These are phyloP conservation scores for Byasa hedistus DNA, from an alignment of 2,888 invertebrate species.

Conservation along the genomic window DNA sequence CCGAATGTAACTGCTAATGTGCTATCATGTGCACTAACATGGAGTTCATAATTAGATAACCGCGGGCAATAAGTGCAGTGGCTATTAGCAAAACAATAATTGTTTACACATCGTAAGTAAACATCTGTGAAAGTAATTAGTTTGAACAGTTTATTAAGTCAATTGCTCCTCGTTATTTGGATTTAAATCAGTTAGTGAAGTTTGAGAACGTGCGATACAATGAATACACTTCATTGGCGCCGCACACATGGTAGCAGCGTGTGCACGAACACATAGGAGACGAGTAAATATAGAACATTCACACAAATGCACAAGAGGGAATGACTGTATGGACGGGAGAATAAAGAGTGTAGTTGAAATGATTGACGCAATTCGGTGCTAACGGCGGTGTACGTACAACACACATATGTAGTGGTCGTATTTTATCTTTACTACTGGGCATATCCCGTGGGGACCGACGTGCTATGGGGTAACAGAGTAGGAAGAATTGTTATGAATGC, in stretches of 20 bases:
- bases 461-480: conserved; percentile 57
- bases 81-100: conserved; percentile 32
- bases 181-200: conserved; percentile 36
- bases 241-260: conserved; percentile 70
- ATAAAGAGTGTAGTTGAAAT: conserved; percentile 61
- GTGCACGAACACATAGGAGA: conserved; percentile 60
- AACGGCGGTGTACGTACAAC: conserved; percentile 45
- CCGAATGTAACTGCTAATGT: conserved; percentile 36
- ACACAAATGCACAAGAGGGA: conserved; percentile 55
- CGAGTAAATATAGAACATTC: conserved; percentile 70
- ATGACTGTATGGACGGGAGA: conserved; percentile 62
- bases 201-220: conserved; percentile 62
- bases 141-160: conserved; percentile 12
- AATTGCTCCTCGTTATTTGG: conserved; percentile 3
- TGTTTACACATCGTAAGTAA: conserved; percentile 23
- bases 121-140: conserved; percentile 19
- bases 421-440: conserved; percentile 68
- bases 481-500: conserved; percentile 68
- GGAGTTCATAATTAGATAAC: conserved; percentile 29
- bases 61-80: conserved; percentile 23
- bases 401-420: conserved; percentile 61
- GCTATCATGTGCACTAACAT: conserved; percentile 31
- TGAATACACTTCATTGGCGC: conserved; percentile 74
- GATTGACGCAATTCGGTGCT: conserved; percentile 71
- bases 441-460: conserved; percentile 74